A percentile compares a stretch with the other conserved stretches of the same genome.
phyloP scores from a whole-genome alignment of 64 coral and sea anemone species.

The Porites lutea region DNA sequence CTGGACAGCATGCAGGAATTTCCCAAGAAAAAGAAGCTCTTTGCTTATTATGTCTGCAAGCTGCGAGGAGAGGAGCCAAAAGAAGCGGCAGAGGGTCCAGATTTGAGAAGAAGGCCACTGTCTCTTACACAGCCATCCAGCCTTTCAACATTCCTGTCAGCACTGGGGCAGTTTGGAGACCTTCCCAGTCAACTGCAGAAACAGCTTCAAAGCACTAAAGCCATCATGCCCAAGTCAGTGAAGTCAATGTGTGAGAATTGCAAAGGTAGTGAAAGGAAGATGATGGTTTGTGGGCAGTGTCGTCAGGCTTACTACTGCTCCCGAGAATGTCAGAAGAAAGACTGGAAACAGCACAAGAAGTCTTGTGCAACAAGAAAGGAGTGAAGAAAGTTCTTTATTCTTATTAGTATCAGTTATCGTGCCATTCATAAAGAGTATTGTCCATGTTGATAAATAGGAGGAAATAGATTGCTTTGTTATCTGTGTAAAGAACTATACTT shows the following conservation, averaged over 20 bases:
- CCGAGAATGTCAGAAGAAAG: slow-evolving; percentile 73
- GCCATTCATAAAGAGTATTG: too few species aligned
- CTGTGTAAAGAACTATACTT: too few species aligned
- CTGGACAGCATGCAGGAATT: slow-evolving; percentile 58
- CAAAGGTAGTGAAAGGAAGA: slow-evolving; percentile 54
- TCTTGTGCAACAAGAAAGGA: slow-evolving; percentile 12
- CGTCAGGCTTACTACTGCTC: slow-evolving; percentile 66
- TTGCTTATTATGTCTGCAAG: slow-evolving; percentile 50
- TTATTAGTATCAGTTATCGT: too few species aligned
- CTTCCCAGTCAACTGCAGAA: slow-evolving; percentile 1
- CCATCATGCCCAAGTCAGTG: slow-evolving; percentile 26
- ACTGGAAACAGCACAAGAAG: slow-evolving; percentile 83
- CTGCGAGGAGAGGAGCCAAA: slow-evolving; percentile 46
- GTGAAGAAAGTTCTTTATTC: neutral
- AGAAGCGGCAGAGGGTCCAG: slow-evolving; percentile 40
- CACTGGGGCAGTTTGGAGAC: slow-evolving; percentile 8
- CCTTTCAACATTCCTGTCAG: slow-evolving; percentile 39
- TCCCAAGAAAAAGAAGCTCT: slow-evolving; percentile 45
- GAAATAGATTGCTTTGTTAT: too few species aligned
- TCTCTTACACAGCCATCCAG: slow-evolving; percentile 33
- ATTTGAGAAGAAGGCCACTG: slow-evolving; percentile 42
- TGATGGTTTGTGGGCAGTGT: slow-evolving; percentile 71
- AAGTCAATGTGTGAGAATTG: slow-evolving; percentile 44
- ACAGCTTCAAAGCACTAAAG: slow-evolving; percentile 47
- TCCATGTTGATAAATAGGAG: too few species aligned